phyloP scores from a whole-genome alignment of 2,888 invertebrate species.

The Drosophila monieri region DNA sequence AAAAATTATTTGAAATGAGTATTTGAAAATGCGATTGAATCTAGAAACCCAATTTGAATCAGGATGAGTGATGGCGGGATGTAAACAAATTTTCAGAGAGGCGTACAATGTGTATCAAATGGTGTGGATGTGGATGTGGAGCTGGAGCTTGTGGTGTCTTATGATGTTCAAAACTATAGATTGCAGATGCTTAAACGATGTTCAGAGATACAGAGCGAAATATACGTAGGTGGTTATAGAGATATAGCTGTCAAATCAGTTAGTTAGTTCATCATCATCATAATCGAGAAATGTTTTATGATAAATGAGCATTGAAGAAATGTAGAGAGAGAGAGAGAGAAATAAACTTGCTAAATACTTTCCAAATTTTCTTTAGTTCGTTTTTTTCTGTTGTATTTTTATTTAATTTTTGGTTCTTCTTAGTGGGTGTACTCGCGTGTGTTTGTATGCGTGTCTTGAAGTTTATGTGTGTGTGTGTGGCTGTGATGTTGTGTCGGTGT shows the following conservation, averaged over 20 bases:
- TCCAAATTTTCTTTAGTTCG: constrained; percentile 28
- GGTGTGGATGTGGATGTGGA: constrained; percentile 46
- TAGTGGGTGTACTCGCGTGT: constrained; percentile 32
- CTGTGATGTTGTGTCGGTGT: constrained; percentile 46
- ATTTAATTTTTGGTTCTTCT: constrained; percentile 28
- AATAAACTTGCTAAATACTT: constrained; percentile 50
- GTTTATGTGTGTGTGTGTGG: constrained; percentile 46
- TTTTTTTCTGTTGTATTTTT: constrained; percentile 28
- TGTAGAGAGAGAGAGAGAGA: constrained; percentile 23
- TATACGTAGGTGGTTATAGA: constrained; percentile 32
- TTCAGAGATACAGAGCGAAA: constrained; percentile 42
- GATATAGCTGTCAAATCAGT: constrained; percentile 29
- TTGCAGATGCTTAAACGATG: constrained; percentile 48
- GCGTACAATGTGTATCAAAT: constrained; percentile 65
- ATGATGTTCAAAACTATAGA: constrained; percentile 53
- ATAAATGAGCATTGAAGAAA: constrained; percentile 46
- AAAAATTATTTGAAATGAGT: constrained; percentile 50
- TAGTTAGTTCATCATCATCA: constrained; percentile 20
- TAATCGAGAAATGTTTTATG: constrained; percentile 44
- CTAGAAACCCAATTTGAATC: neutral
- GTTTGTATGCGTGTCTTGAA: too few species aligned
- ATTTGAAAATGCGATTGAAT: constrained; percentile 19
- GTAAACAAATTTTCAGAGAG: constrained; percentile 50
- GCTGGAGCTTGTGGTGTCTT: constrained; percentile 42
- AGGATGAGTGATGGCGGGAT: constrained; percentile 35